A percentile compares a stretch with the other conserved stretches of the same genome.
Evolutionary conservation across 64 coral and sea anemone species (phyloP).

Genomic region (Stylophora pistillata): DNA sequence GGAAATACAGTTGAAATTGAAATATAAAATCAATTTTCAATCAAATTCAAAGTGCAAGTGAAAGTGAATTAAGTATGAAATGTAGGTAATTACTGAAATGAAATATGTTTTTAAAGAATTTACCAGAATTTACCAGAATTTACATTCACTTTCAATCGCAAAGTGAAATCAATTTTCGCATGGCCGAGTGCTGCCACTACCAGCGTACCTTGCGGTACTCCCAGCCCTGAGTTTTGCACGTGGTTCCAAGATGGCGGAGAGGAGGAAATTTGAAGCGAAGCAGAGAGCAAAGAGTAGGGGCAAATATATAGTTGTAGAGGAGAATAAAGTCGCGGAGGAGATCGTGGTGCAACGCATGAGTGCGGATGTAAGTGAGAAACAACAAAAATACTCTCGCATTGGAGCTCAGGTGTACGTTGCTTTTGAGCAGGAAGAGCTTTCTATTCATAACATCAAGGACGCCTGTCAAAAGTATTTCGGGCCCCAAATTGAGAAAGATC

Average conservation of each 20-base stretch:
- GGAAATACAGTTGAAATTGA: no score
- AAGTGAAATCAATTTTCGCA: no score
- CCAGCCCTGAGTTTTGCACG: neutral
- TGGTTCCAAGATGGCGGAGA: conserved; percentile 42
- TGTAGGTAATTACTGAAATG: no score
- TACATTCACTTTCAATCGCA: no score
- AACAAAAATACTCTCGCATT: conserved; percentile 55
- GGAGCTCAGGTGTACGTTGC: conserved; percentile 41
- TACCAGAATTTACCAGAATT: no score
- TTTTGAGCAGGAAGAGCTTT: conserved; percentile 48
- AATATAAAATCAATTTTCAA: no score
- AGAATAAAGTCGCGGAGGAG: neutral
- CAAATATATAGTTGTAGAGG: neutral
- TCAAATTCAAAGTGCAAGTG: no score
- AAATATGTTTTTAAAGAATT: no score
- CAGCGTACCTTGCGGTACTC: conserved; percentile 12
- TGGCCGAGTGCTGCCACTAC: conserved; percentile 57
- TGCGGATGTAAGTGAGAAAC: conserved; percentile 42
- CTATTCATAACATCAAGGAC: conserved; percentile 21
- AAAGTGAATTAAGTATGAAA: no score
- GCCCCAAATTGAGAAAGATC: conserved; percentile 34
- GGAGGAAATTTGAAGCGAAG: conserved; percentile 31
- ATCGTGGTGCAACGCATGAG: conserved; percentile 44
- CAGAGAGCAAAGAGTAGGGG: conserved; percentile 33
- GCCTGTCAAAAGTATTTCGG: conserved; percentile 52